Percentiles rank a stretch among this genome's conserved stretches.
Conservation (phyloP, 2,113 vertebrate species). For the Odocoileus virginianus region DNA sequence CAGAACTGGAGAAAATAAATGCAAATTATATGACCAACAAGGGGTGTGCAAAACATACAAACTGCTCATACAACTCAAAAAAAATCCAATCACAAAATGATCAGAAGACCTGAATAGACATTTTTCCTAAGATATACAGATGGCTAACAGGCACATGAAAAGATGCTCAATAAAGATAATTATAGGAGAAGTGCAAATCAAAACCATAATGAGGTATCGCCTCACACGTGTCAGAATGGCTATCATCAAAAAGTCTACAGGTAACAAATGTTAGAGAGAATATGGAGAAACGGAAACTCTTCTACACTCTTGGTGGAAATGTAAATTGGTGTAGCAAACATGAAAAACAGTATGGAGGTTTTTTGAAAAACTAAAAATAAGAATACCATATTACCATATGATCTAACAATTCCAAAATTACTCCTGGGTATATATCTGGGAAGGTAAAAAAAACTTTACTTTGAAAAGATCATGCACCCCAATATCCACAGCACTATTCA, state of each 20-base stretch:
- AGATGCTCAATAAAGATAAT: not conserved
- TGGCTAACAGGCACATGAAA: not conserved
- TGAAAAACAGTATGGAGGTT: not conserved
- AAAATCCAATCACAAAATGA: not conserved
- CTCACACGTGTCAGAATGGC: not conserved
- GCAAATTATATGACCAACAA: not conserved
- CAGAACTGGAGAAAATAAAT: not conserved
- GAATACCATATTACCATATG: not conserved
- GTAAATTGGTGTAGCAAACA: not conserved
- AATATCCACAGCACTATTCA: not conserved
- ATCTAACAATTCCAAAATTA: not conserved
- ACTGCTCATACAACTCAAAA: not conserved
- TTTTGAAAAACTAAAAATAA: not conserved
- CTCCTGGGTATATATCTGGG: not conserved
- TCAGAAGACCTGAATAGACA: not conserved
- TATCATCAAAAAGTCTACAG: not conserved
- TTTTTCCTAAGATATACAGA: not conserved
- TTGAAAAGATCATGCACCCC: not conserved
- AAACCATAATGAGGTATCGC: not conserved
- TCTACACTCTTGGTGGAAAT: not conserved
- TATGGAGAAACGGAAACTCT: not conserved
- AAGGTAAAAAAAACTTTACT: not conserved
- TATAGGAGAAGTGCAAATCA: not conserved
- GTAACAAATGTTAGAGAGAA: not conserved
- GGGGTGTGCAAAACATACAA: not conserved